Conservation (phyloP, 1,140 invertebrate genomes). For the Aphaenogaster ashmeadi region DNA sequence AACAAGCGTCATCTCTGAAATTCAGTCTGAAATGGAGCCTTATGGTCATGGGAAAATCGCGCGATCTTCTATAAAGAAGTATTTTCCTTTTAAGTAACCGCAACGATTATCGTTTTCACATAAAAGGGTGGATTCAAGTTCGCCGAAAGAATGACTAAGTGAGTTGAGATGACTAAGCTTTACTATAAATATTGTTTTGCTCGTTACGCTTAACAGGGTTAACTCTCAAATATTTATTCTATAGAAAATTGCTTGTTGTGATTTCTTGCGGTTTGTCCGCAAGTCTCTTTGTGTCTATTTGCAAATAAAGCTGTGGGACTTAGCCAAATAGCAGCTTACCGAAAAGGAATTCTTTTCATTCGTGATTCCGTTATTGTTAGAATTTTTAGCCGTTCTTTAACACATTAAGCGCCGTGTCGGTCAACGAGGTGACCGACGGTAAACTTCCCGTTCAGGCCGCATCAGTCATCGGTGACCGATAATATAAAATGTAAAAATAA, state of each 20-base stretch:
- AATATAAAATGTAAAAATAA: no score
- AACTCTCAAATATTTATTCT: neutral
- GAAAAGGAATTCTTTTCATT: neutral
- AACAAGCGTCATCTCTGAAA: neutral
- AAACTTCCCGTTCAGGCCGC: no score
- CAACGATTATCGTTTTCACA: neutral
- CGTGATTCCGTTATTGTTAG: neutral
- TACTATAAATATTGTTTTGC: slow-evolving; percentile 33
- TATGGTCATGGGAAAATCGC: neutral
- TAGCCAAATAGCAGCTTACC: neutral
- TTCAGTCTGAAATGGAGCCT: neutral
- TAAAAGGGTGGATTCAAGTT: neutral
- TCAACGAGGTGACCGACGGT: no score
- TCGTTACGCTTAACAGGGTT: slow-evolving; percentile 43
- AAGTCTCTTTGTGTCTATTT: neutral
- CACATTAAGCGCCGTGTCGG: no score
- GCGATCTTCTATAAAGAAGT: neutral
- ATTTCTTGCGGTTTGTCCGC: neutral
- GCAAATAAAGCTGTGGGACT: neutral
- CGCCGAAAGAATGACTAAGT: neutral
- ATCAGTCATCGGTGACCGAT: no score
- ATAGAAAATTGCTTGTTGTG: slow-evolving; percentile 11
- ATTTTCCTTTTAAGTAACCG: neutral
- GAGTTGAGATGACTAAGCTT: slow-evolving; percentile 35
- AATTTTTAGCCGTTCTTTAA: neutral